Evolutionary conservation across 64 coral and sea anemone genomes (phyloP).

Genomic region (Montipora foliosa): DNA sequence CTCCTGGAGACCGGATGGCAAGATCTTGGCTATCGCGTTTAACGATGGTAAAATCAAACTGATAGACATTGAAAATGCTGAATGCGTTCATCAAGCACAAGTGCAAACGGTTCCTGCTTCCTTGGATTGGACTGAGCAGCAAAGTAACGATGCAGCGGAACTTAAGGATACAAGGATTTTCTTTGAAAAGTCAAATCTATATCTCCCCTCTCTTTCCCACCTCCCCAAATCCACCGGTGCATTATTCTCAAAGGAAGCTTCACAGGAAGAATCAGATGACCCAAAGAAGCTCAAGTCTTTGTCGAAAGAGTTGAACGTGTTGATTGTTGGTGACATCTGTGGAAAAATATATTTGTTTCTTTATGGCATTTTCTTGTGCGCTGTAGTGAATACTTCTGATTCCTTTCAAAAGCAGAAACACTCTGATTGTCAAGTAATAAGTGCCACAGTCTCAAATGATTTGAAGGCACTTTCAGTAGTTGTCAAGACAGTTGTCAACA

Average conservation of each 20-base stretch:
- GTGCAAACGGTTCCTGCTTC: conserved; percentile 59
- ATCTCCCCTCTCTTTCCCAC: conserved; percentile 74
- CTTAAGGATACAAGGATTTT: conserved; percentile 14
- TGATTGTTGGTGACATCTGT: conserved; percentile 73
- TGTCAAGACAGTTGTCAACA: not conserved
- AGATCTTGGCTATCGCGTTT: conserved; percentile 87
- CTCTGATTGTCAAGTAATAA: conserved; percentile 50
- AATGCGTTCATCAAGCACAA: conserved; percentile 81
- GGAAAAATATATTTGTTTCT: conserved; percentile 82
- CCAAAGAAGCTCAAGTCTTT: conserved; percentile 87
- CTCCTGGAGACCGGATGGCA: conserved; percentile 96
- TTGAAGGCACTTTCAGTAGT: conserved; percentile 68
- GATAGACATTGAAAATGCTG: conserved; percentile 92
- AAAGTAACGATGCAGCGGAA: not conserved
- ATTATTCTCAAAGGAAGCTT: conserved; percentile 78
- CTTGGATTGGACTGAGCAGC: conserved; percentile 83
- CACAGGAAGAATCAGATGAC: conserved; percentile 67
- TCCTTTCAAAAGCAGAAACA: not conserved
- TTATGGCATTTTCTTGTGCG: conserved; percentile 89
- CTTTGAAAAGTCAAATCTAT: conserved; percentile 74
- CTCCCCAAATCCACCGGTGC: conserved; percentile 82
- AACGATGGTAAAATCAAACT: conserved; percentile 80
- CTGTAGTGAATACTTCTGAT: conserved; percentile 53
- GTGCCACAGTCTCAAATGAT: conserved; percentile 63
- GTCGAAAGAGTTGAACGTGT: conserved; percentile 79